Evolutionary conservation across 2,888 invertebrate species (phyloP), one percentile per base, ranked within the genome.

Genomic region (Heteromyza rotundicornis): DNA sequence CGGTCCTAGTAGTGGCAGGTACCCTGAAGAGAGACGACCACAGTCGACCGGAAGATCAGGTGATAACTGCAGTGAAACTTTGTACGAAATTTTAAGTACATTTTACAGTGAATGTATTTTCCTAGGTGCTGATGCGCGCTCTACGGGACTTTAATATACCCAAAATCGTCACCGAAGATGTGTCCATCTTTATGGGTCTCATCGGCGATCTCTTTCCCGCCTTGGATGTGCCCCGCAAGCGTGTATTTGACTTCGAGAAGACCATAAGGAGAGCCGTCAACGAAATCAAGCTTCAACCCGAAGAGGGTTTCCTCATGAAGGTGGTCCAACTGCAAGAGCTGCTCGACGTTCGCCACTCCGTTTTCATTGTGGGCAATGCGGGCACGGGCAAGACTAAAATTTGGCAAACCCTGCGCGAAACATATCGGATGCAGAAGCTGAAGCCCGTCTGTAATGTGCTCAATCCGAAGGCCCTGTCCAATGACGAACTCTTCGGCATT

Each of bases 151-250:
- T 96, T 82, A 96, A 96, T 80, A 91, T 95, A 64, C 96, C 96
- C 0, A 97, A 96, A 86, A 95, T 97, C 69, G 90, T 96, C 14
- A 94, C 95, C 0, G 96, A 96, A 74, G 96, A 97, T 79, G 89
- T 90, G 63, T 91, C 95, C 0, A 92, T 97, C 35, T 96, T 97
- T 82, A 93, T 96, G 94, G 96, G 96, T 19, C 87, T 97, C 32
- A 96, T 97, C 67, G 94, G 95, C 1, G 96, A 97, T 82, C 84
- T 97, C 68, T 96, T 97, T 84, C 96, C 96, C 0, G 92, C 95
- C 0, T 86, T 97, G 44, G 95, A 96, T 77, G 96, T 96, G 12
- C 96, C 96, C 0, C 87, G 96, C 64, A 96, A 96, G 80, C 85
- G 94, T 57, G 91, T 94, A 79, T 80, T 89, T 19, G 94, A 94